Percentiles rank a stretch among this genome's conserved stretches.
Evolutionary conservation across 1,140 invertebrate genomes (phyloP).

Genomic region (Triops longicaudatus): DNA sequence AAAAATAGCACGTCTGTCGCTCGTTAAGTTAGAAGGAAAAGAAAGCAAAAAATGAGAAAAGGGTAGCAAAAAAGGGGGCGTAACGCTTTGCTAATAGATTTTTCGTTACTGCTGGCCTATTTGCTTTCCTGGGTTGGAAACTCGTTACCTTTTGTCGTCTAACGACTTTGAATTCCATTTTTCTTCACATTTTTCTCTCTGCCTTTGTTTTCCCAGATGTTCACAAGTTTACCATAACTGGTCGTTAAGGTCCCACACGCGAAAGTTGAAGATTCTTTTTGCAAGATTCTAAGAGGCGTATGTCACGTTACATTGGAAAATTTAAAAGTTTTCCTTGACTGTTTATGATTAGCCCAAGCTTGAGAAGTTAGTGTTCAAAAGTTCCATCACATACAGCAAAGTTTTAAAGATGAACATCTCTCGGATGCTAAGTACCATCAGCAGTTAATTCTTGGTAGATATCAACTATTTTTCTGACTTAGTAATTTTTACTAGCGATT

Average conservation of each 20-base stretch:
- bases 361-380: no score
- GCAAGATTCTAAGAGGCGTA: neutral
- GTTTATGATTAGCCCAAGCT: no score
- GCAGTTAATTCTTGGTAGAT: no score
- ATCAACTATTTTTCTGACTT: no score
- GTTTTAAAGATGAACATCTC: no score
- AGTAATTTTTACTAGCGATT: no score
- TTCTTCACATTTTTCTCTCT: neutral
- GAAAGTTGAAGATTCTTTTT: neutral
- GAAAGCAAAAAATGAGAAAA: neutral
- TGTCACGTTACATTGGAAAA: no score
- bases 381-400: no score
- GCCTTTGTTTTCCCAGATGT: neutral
- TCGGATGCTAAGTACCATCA: no score
- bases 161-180: neutral
- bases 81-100: conserved; percentile 14
- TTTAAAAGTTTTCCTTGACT: no score
- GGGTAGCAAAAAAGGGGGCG: neutral
- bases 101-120: neutral
- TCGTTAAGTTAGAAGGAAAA: neutral
- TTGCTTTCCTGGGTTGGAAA: neutral
- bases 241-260: neutral
- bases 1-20: neutral
- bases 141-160: conserved; percentile 6
- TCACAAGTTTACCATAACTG: neutral